These are phyloP conservation scores for Amphibalanus amphitrite DNA, from an alignment of 1,140 invertebrate species.

Conservation along the genomic window DNA sequence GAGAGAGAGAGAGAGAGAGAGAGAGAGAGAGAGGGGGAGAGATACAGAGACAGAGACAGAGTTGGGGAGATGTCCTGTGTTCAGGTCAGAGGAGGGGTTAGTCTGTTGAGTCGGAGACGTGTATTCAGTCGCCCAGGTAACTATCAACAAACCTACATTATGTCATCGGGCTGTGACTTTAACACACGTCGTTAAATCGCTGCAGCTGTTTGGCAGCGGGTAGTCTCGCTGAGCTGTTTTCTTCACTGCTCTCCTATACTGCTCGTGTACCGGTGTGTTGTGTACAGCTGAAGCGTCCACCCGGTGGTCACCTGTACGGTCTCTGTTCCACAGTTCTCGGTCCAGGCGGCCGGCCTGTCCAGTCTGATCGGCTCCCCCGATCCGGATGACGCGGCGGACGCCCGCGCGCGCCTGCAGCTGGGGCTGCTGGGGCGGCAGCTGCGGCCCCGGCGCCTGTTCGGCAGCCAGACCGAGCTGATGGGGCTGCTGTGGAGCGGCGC, in stretches of 20 bases:
- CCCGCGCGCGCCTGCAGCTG: not conserved
- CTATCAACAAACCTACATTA: not conserved
- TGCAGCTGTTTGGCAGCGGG: not conserved
- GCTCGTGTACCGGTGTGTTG: no score
- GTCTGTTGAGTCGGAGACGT: no score
- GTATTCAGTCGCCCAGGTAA: not conserved
- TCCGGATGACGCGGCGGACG: not conserved
- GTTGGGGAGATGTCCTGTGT: no score
- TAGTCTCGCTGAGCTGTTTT: not conserved
- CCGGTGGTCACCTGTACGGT: not conserved
- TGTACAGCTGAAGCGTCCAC: not conserved
- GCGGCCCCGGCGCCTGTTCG: not conserved
- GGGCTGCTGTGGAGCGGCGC: not conserved
- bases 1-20: no score
- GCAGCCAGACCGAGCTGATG: not conserved
- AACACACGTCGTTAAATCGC: not conserved
- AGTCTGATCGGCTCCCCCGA: not conserved
- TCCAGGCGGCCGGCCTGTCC: not conserved
- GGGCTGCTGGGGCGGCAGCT: not conserved
- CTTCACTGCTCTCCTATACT: not conserved
- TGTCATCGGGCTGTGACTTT: not conserved
- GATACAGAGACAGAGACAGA: no score
- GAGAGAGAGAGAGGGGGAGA: no score
- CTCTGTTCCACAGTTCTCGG: not conserved
- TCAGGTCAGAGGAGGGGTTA: no score